These are phyloP conservation scores for Nesoenas mayeri DNA, from an alignment of 2,113 vertebrate genomes.

Conservation along the genomic window DNA sequence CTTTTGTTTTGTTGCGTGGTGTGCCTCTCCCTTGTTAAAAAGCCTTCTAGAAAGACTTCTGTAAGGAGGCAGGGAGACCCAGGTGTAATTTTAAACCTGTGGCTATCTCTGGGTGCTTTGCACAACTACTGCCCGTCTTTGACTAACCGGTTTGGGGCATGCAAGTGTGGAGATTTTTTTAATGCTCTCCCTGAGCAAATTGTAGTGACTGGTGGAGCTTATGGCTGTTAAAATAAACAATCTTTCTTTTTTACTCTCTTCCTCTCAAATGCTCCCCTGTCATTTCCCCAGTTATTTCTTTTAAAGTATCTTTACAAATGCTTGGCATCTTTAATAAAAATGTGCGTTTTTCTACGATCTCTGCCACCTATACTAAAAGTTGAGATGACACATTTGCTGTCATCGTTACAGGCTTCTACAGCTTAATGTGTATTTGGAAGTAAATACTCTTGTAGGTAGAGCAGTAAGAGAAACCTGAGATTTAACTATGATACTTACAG, in stretches of 20 bases:
- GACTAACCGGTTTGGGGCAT: background rate
- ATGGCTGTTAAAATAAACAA: background rate
- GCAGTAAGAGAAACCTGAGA: background rate
- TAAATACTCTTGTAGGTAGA: background rate
- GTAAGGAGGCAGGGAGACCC: background rate
- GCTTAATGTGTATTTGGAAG: background rate
- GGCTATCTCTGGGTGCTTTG: background rate
- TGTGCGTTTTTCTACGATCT: background rate
- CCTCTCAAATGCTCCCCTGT: background rate
- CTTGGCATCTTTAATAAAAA: background rate
- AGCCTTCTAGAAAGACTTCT: background rate
- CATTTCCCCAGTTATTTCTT: background rate
- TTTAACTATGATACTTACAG: background rate
- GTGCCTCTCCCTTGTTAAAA: background rate
- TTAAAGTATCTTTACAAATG: background rate
- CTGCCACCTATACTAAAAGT: background rate
- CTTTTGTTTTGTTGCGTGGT: background rate
- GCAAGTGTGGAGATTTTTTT: background rate
- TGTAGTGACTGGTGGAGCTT: fast-evolving
- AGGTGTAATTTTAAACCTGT: background rate
- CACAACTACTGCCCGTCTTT: background rate
- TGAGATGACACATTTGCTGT: background rate
- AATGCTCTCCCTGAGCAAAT: background rate
- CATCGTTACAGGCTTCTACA: background rate
- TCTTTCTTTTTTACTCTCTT: background rate